Conservation (phyloP, 2,888 invertebrate genomes). For the Drosophila emarginata region DNA sequence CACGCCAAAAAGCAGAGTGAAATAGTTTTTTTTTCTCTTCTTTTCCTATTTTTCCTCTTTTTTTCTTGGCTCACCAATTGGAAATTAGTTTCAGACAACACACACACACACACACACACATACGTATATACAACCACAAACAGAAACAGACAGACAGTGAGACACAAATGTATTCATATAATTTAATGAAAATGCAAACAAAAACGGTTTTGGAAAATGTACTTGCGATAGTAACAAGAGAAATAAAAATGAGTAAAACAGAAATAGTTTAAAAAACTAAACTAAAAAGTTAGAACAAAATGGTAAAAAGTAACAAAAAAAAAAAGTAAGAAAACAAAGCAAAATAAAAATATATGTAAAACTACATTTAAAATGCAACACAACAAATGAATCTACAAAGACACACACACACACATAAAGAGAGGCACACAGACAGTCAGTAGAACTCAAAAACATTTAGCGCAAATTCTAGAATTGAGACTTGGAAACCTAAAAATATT, state of each 20-base stretch:
- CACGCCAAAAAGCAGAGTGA: conserved; percentile 42
- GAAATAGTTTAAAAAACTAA: conserved; percentile 68
- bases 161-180: conserved; percentile 66
- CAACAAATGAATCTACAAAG: background rate
- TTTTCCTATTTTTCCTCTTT: conserved; percentile 17
- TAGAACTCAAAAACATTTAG: conserved; percentile 8
- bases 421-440: conserved; percentile 12
- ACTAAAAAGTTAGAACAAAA: conserved; percentile 37
- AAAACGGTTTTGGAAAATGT: conserved; percentile 79
- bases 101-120: conserved; percentile 17
- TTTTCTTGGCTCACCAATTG: conserved; percentile 53
- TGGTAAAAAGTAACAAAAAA: conserved; percentile 30
- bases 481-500: conserved; percentile 20
- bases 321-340: conserved; percentile 2
- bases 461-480: conserved; percentile 40
- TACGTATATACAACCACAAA: conserved; percentile 15
- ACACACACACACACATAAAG: conserved; percentile 21
- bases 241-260: conserved; percentile 49
- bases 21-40: conserved; percentile 12
- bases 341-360: conserved; percentile 32
- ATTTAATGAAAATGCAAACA: conserved; percentile 78
- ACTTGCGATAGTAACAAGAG: conserved; percentile 73
- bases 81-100: conserved; percentile 46
- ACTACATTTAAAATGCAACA: conserved; percentile 58
- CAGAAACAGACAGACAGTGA: conserved; percentile 24